Evolutionary conservation across 2,797 vertebrate species (phyloP), one percentile per base, ranked within the genome.

Genomic region (Zalophus californianus): DNA sequence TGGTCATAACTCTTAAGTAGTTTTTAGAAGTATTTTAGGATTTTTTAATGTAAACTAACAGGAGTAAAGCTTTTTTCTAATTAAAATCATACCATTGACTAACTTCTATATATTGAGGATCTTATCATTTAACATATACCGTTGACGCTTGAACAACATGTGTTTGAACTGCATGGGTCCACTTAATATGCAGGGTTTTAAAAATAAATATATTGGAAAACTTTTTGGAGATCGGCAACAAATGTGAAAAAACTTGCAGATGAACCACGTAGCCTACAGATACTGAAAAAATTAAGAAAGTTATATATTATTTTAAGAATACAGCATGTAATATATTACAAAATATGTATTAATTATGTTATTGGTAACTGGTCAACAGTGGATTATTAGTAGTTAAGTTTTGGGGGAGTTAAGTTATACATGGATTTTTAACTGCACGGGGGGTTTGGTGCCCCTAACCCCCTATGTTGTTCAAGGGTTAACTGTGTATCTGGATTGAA

Each of bases 11-110:
- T 84, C 29, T 48, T 90, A 93, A 29, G 16, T 91, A 90, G 70
- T 56, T 93, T 91, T 92, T 23, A 88, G 38, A 41, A 70, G 15
- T 87, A 82, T 27, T 95, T 94, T 90, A 90, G 64, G 29, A 68
- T 95, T 90, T 87, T 70, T 83, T 68, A 98, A 68, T 92, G 54
- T 54, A 94, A 95, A 89, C 70, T 48, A 73, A 32, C 29, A 21
- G 11, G 52, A 83, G 23, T 91, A 68, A 86, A 41, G 25, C 3
- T 85, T 56, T 90, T 94, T 62, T 7, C 8, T 79, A 88, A 95
- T 88, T 94, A 64, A 66, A 86, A 94, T 62, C 52, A 86, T 84
- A 44, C 21, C 13, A 25, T 73, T 94, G 68, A 85, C 38, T 86
- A 32, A 68, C 41, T 84, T 97, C 2, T 64, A 38, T 73, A n/a